Evolutionary conservation across 2,888 invertebrate species (phyloP).

Genomic region (Nycteola revayana): DNA sequence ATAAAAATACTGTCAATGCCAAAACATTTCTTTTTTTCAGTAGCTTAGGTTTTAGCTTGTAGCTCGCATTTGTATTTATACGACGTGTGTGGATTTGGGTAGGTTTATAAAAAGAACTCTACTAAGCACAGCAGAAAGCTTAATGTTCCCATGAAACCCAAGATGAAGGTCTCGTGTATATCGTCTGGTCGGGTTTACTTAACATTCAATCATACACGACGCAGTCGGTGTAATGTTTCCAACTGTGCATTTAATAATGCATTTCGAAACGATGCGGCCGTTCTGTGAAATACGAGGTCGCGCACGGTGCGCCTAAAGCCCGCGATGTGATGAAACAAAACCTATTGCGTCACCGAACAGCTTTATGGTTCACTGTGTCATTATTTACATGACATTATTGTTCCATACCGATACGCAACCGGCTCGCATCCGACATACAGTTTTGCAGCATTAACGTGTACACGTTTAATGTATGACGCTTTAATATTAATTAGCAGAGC

Average conservation of each 20-base stretch:
- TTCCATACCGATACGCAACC: conserved; percentile 41
- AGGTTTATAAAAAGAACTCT: background rate
- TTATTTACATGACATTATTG: conserved; percentile 76
- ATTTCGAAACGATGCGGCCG: conserved; percentile 79
- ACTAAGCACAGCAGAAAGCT: conserved; percentile 20
- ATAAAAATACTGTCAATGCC: too few relatives aligned
- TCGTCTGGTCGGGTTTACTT: conserved; percentile 44
- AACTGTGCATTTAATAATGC: conserved; percentile 77
- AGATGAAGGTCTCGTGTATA: conserved; percentile 37
- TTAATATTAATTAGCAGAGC: conserved; percentile 57
- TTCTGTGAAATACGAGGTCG: conserved; percentile 77
- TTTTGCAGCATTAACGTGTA: conserved; percentile 46
- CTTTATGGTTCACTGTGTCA: conserved; percentile 71
- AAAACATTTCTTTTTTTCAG: too few relatives aligned
- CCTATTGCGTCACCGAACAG: conserved; percentile 71
- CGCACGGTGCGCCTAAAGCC: conserved; percentile 69
- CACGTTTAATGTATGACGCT: conserved; percentile 38
- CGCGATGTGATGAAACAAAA: conserved; percentile 73
- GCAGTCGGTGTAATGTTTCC: conserved; percentile 55
- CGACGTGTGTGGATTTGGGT: background rate
- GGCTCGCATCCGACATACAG: conserved; percentile 29
- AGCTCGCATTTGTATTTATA: too few relatives aligned
- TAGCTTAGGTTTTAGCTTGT: too few relatives aligned
- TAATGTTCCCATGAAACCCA: conserved; percentile 40
- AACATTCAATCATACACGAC: conserved; percentile 56